Conservation (phyloP, 2,888 invertebrate species). For the Lepidocyrtoides sp. region DNA sequence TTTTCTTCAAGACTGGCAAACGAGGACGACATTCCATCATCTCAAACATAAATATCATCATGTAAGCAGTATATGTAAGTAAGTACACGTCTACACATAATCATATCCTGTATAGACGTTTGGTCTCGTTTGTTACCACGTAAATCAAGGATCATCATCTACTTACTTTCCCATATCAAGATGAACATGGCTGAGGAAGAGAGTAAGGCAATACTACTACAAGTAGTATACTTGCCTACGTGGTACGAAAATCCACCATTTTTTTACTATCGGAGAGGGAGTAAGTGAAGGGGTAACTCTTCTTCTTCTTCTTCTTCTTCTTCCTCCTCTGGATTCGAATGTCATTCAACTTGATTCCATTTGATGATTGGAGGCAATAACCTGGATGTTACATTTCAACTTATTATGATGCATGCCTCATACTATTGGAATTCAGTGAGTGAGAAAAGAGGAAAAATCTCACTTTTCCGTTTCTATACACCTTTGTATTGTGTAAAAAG, state of each 20-base stretch:
- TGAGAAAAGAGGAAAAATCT: conserved; percentile 61
- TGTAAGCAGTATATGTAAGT: no score
- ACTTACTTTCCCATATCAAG: background rate
- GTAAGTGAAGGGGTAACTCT: background rate
- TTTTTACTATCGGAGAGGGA: conserved; percentile 25
- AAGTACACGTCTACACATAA: conserved; percentile 1
- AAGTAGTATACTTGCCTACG: background rate
- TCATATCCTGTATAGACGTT: background rate
- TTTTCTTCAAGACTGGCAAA: background rate
- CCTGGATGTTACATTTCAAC: conserved; percentile 59
- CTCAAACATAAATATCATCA: background rate
- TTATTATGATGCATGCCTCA: conserved; percentile 76
- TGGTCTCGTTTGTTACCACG: conserved; percentile 14
- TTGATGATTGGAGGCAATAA: conserved; percentile 76
- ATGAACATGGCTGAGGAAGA: background rate
- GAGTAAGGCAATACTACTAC: no score
- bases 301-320: no score
- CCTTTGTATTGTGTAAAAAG: background rate
- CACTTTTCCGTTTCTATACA: background rate
- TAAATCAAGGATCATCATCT: conserved; percentile 34
- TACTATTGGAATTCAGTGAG: conserved; percentile 63
- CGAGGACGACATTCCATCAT: conserved; percentile 43
- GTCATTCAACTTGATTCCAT: conserved; percentile 70
- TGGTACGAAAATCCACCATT: no score
- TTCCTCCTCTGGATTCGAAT: conserved; percentile 25